Conservation (phyloP, 2,797 vertebrate genomes). For the Danio kyathit region DNA sequence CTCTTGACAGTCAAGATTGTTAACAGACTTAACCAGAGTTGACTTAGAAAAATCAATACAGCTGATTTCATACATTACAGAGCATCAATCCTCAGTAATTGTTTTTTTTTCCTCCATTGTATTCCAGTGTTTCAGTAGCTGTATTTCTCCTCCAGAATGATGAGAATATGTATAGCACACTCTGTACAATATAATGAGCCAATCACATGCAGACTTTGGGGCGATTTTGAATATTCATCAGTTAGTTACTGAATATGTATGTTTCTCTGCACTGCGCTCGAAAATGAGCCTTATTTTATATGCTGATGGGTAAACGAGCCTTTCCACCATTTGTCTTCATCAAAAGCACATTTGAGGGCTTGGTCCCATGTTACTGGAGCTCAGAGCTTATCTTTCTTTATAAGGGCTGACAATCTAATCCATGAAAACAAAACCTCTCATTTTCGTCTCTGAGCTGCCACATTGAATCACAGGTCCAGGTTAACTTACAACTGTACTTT, state of each 20-base stretch:
- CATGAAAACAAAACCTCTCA: constrained; percentile 63
- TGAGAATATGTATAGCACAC: constrained; percentile 44
- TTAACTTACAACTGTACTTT: constrained; percentile 53
- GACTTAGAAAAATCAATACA: constrained; percentile 22
- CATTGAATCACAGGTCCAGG: constrained; percentile 51
- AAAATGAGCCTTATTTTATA: constrained; percentile 60
- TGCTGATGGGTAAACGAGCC: constrained; percentile 61
- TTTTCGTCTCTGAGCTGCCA: constrained; percentile 57
- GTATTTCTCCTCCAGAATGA: constrained; percentile 36
- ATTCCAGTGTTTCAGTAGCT: constrained; percentile 2
- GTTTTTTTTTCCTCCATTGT: background rate
- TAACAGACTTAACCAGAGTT: constrained; percentile 38
- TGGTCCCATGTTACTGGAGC: constrained; percentile 57
- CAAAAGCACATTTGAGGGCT: constrained; percentile 64
- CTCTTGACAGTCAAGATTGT: constrained; percentile 13
- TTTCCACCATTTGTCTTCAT: constrained; percentile 63
- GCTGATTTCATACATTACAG: constrained; percentile 40
- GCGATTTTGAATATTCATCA: constrained; percentile 63
- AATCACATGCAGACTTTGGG: constrained; percentile 49
- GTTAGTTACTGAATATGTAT: constrained; percentile 55
- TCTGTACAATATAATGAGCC: constrained; percentile 46
- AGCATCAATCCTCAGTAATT: constrained; percentile 44
- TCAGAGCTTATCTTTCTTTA: constrained; percentile 62
- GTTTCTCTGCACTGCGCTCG: constrained; percentile 53
- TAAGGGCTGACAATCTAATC: constrained; percentile 63